Evolutionary conservation across 1,140 invertebrate genomes (phyloP).

Genomic region (Nixonia krombeini): DNA sequence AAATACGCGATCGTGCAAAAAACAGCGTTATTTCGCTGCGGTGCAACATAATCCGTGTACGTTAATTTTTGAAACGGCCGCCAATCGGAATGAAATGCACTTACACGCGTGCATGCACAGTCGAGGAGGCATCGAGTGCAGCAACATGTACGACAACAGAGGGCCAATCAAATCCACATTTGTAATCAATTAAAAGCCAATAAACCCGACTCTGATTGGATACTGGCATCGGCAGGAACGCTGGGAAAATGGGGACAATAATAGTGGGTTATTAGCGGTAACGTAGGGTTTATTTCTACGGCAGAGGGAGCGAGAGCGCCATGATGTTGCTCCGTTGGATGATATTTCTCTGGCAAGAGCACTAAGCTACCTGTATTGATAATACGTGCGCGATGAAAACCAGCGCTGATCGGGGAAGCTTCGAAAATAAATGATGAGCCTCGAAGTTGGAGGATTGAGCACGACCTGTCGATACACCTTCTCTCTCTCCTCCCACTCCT

Average conservation of each 20-base stretch:
- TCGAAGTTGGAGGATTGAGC: background rate
- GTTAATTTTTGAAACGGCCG: background rate
- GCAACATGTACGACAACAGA: constrained; percentile 49
- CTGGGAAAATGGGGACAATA: constrained; percentile 64
- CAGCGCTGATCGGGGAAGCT: background rate
- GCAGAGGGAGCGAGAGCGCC: constrained; percentile 21
- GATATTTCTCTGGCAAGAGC: background rate
- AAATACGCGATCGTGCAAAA: background rate
- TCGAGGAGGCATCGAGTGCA: constrained; percentile 41
- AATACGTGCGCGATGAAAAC: constrained; percentile 3
- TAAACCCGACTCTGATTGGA: constrained; percentile 67
- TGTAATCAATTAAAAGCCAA: constrained; percentile 73
- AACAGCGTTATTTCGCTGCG: background rate
- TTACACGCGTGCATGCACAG: constrained; percentile 39
- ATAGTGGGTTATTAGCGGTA: constrained; percentile 65
- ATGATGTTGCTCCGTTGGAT: constrained; percentile 4
- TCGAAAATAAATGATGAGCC: constrained; percentile 1
- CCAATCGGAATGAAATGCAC: constrained; percentile 24
- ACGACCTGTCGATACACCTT: background rate
- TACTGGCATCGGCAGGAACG: constrained; percentile 51
- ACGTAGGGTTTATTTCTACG: constrained; percentile 62
- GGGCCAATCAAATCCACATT: constrained; percentile 69
- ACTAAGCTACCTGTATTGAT: constrained; percentile 5
- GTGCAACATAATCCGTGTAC: background rate
- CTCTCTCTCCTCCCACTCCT: background rate